These are phyloP conservation scores for Mastigias papua DNA, from an alignment of 30 jellyfish, hydroid and myxozoan genomes.

Conservation along the genomic window DNA sequence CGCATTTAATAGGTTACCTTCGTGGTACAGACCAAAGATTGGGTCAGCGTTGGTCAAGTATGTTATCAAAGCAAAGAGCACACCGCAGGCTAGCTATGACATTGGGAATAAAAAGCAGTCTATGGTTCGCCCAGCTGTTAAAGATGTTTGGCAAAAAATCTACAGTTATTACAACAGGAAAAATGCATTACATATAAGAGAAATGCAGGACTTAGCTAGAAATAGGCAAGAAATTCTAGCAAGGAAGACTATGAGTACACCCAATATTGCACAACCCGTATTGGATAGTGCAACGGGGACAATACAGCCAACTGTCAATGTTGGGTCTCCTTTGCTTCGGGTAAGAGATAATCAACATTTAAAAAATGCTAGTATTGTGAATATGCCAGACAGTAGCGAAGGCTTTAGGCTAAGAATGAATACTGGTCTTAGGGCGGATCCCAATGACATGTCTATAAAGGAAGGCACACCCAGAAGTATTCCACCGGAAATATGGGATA, in stretches of 20 bases:
- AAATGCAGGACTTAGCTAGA: neutral
- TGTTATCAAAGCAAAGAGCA: constrained; percentile 38
- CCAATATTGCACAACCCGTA: neutral
- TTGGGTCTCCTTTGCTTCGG: constrained; percentile 27
- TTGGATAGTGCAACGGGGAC: neutral
- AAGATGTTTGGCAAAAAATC: constrained; percentile 64
- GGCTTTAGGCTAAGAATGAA: too few relatives aligned
- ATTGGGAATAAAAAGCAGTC: constrained; percentile 55
- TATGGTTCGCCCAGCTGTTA: constrained; percentile 30
- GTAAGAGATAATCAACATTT: constrained; percentile 7
- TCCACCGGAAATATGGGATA: constrained; percentile 63
- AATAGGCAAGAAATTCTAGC: neutral
- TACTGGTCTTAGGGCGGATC: neutral
- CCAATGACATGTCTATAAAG: neutral
- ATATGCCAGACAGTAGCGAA: neutral
- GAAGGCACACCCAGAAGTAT: neutral
- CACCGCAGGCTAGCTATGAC: constrained; percentile 8
- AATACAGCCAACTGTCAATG: neutral
- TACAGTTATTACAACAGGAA: constrained; percentile 66
- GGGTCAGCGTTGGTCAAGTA: constrained; percentile 79
- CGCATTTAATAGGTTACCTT: constrained; percentile 67
- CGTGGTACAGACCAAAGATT: constrained; percentile 79
- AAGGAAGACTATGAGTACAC: neutral
- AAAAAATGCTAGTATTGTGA: neutral
- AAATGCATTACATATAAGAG: constrained; percentile 9